Conservation (phyloP, 2,888 invertebrate genomes). For the Aproaerema taeniolella region DNA sequence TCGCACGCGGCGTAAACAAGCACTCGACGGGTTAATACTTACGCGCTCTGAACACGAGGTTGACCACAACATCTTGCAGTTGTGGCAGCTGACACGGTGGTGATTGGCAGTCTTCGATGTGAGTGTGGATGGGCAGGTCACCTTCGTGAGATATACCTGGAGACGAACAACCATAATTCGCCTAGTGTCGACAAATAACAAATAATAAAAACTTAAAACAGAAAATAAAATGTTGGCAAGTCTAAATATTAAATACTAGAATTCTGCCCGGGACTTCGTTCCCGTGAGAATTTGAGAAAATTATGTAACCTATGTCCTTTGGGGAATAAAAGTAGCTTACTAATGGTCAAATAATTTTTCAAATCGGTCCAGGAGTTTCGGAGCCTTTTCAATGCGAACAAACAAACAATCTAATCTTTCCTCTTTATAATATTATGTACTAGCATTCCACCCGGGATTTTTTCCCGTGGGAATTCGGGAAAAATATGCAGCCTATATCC, state of each 20-base stretch:
- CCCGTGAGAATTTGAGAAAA: no score
- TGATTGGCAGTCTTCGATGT: slow-evolving; percentile 28
- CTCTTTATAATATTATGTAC: no score
- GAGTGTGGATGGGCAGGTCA: slow-evolving; percentile 26
- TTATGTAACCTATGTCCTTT: not conserved
- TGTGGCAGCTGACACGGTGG: slow-evolving; percentile 27
- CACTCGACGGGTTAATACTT: slow-evolving; percentile 11
- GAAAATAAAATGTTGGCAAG: not conserved
- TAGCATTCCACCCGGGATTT: no score
- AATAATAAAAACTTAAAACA: not conserved
- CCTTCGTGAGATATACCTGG: slow-evolving; percentile 16
- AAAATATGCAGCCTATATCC: no score
- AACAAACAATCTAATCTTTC: no score
- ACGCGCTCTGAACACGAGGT: slow-evolving; percentile 27
- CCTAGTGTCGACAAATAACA: not conserved
- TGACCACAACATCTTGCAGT: slow-evolving; percentile 22
- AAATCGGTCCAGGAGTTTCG: no score
- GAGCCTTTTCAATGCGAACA: not conserved
- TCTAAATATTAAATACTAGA: no score
- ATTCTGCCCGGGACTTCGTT: no score
- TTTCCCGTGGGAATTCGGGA: no score
- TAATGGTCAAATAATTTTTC: no score
- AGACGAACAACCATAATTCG: not conserved
- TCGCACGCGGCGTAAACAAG: not conserved
- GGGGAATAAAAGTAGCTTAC: not conserved